Evolutionary conservation across 2,113 vertebrate genomes (phyloP).

Genomic region (Dunckerocampus dactyliophorus): DNA sequence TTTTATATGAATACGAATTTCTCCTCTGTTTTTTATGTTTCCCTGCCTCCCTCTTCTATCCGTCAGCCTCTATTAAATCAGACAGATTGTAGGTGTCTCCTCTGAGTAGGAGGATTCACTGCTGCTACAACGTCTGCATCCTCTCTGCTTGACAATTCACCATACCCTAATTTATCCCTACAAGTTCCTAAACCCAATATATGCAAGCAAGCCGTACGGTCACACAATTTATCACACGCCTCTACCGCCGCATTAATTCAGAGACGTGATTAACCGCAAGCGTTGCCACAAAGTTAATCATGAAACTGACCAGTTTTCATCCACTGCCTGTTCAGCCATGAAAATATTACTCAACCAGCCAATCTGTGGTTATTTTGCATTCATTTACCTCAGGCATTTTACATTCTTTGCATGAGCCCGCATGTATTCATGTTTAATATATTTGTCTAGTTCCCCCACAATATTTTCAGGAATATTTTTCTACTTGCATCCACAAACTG

Average conservation of each 20-base stretch:
- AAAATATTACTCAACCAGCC: conserved; percentile 41
- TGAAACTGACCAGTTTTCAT: conserved; percentile 48
- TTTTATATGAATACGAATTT: conserved; percentile 6
- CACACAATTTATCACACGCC: conserved; percentile 51
- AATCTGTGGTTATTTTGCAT: conserved; percentile 47
- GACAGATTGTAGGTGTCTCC: conserved; percentile 8
- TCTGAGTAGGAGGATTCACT: conserved; percentile 6
- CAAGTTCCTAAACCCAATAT: conserved; percentile 48
- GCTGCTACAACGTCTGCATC: conserved; percentile 27
- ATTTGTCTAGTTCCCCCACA: conserved; percentile 28
- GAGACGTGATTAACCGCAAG: background rate
- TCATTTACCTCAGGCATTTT: conserved; percentile 35
- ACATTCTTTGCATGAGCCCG: conserved; percentile 14
- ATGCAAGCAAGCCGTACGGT: conserved; percentile 31
- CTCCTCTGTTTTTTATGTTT: background rate
- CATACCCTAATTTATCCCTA: conserved; percentile 35
- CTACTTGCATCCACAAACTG: conserved; percentile 22
- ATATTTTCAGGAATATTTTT: conserved; percentile 40
- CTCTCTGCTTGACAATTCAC: conserved; percentile 43
- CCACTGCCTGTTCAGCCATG: conserved; percentile 24
- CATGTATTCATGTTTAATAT: conserved; percentile 30
- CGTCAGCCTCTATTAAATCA: conserved; percentile 3
- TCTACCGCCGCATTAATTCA: conserved; percentile 41
- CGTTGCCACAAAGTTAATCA: conserved; percentile 36
- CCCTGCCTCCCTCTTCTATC: background rate